Conservation (phyloP, 92 coral and sea anemone genomes). For the Blastomussa wellsi region DNA sequence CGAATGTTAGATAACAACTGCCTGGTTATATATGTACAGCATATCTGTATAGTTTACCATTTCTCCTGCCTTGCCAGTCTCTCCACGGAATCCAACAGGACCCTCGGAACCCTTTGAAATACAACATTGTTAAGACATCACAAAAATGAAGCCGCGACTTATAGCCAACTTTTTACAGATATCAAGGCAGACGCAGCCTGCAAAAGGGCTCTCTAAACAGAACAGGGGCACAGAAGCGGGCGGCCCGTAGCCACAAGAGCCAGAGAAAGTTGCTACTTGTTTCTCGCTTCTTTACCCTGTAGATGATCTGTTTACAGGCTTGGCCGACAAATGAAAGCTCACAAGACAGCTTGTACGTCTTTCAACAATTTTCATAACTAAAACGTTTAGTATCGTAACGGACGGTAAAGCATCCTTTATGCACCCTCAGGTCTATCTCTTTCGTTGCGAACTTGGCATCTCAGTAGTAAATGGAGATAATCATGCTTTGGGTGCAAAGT, state of each 20-base stretch:
- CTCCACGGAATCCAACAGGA: slow-evolving; percentile 57
- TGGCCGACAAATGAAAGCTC: background rate
- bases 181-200: background rate
- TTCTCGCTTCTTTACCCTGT: background rate
- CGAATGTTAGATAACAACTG: too few relatives aligned
- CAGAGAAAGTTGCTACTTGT: background rate
- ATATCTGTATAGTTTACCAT: slow-evolving; percentile 31
- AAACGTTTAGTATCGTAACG: too few relatives aligned
- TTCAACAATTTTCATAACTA: too few relatives aligned
- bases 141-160: background rate
- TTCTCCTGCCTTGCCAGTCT: slow-evolving; percentile 60
- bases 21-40: too few relatives aligned
- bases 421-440: background rate
- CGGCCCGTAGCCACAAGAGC: background rate
- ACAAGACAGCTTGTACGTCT: too few relatives aligned
- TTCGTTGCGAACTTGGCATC: background rate
- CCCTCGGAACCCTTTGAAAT: slow-evolving; percentile 56
- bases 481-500: background rate
- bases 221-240: background rate
- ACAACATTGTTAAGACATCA: background rate
- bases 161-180: background rate
- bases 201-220: background rate
- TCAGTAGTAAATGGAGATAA: too few relatives aligned
- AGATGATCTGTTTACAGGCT: background rate
- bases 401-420: too few relatives aligned